These are phyloP conservation scores for Proales similis DNA, from an alignment of 1,140 invertebrate genomes.

Conservation along the genomic window DNA sequence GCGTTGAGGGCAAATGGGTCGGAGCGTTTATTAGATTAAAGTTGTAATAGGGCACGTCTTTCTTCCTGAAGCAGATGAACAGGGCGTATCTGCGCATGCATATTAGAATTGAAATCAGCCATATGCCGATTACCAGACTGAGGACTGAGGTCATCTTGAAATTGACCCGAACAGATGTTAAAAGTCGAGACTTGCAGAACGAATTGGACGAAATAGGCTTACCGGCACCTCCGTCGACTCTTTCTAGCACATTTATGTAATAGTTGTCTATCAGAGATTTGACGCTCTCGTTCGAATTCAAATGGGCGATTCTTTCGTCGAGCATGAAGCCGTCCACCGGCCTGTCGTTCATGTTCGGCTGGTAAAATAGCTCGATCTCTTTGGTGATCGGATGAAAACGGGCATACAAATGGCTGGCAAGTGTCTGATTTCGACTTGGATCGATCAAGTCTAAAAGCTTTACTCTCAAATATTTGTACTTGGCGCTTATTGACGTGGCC, in stretches of 20 bases:
- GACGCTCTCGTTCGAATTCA: constrained; percentile 2
- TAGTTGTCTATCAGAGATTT: constrained; percentile 3
- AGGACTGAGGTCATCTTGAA: constrained; percentile 13
- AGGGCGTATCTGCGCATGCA: constrained; percentile 23
- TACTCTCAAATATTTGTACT: too few species aligned
- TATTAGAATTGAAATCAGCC: constrained; percentile 24
- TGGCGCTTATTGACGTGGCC: too few species aligned
- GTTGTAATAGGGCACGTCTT: constrained; percentile 33
- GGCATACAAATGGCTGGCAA: constrained; percentile 18
- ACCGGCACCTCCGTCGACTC: not conserved
- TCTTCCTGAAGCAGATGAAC: constrained; percentile 28
- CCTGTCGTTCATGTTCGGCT: not conserved
- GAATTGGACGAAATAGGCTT: not conserved
- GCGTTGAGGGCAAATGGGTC: too few species aligned
- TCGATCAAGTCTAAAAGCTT: constrained; percentile 17
- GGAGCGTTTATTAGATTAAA: constrained; percentile 31
- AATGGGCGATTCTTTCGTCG: not conserved
- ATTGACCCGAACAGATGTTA: not conserved
- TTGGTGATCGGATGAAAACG: constrained; percentile 4
- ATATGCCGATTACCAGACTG: constrained; percentile 23
- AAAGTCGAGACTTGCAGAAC: constrained; percentile 3
- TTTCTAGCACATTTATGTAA: not conserved
- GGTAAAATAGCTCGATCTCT: constrained; percentile 19
- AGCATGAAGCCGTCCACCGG: not conserved
- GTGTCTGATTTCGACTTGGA: constrained; percentile 3